Evolutionary conservation across 64 coral and sea anemone genomes (phyloP).

Genomic region (Actinia tenebrosa): DNA sequence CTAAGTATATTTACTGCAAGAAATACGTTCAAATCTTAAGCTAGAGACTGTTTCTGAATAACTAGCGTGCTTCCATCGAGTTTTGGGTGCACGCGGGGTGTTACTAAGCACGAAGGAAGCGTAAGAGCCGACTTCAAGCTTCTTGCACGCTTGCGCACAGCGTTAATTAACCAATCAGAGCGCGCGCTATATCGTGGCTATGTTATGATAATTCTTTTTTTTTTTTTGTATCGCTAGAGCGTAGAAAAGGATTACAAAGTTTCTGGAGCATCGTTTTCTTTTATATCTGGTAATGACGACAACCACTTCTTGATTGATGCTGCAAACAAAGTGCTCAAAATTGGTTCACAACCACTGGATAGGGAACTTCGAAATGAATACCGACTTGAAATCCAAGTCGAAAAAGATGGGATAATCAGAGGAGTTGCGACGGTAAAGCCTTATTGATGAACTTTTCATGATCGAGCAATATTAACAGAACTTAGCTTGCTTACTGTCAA

Average conservation of each 20-base stretch:
- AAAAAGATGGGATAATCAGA: constrained; percentile 27
- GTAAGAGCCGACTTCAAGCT: no score
- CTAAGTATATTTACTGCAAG: no score
- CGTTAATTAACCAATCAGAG: not conserved
- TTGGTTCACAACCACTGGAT: constrained; percentile 50
- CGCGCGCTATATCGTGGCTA: no score
- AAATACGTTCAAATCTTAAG: no score
- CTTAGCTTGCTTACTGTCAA: no score
- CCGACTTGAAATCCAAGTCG: constrained; percentile 23
- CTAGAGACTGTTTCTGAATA: no score
- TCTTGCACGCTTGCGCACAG: no score
- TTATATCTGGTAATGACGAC: constrained; percentile 34
- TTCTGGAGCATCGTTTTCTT: constrained; percentile 24
- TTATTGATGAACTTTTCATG: not conserved
- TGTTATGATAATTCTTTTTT: not conserved
- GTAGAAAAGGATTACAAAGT: constrained; percentile 50
- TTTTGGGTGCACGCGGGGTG: no score
- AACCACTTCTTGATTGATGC: constrained; percentile 41
- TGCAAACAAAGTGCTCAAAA: constrained; percentile 24
- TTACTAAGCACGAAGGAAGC: no score
- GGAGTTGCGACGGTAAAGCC: constrained; percentile 38
- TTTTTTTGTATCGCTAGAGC: not conserved
- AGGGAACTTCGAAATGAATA: constrained; percentile 24
- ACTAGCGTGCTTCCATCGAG: no score
- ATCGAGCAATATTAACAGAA: not conserved